phyloP scores from a whole-genome alignment of 2,888 invertebrate species.

The Parascotia fuliginaria region DNA sequence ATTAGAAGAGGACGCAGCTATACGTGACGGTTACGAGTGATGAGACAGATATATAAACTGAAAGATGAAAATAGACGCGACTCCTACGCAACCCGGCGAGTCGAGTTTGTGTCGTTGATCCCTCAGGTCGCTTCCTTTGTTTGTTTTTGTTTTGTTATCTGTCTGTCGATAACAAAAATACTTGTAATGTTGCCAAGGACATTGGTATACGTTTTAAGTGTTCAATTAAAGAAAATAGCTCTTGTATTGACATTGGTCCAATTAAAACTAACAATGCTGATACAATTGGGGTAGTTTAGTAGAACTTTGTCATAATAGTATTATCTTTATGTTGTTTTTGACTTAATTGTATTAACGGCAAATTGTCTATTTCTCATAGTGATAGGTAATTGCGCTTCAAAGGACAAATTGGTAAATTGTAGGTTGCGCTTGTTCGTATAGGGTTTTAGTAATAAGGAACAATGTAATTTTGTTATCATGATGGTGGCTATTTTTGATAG shows the following conservation, averaged over 20 bases:
- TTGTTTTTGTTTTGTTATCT: slow-evolving; percentile 63
- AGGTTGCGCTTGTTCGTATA: no score
- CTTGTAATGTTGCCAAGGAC: slow-evolving; percentile 38
- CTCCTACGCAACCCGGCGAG: slow-evolving; percentile 74
- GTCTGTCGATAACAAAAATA: slow-evolving; percentile 27
- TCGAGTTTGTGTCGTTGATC: slow-evolving; percentile 80
- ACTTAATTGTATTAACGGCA: no score
- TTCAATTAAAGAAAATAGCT: slow-evolving; percentile 6
- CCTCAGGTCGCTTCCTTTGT: slow-evolving; percentile 60
- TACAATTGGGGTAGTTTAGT: no score
- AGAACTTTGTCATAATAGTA: no score
- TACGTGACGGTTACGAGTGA: slow-evolving; percentile 37
- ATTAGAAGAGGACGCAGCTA: slow-evolving; percentile 51
- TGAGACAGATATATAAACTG: slow-evolving; percentile 61
- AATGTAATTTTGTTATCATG: no score
- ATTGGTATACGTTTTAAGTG: slow-evolving; percentile 13
- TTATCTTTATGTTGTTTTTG: no score
- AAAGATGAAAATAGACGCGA: slow-evolving; percentile 74
- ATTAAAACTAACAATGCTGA: background rate
- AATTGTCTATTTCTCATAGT: no score
- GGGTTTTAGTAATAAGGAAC: no score
- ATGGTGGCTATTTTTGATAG: no score
- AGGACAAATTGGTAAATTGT: no score
- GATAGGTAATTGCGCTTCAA: no score
- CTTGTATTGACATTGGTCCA: slow-evolving; percentile 3